phyloP scores from a whole-genome alignment of 2,888 invertebrate genomes.

The Schizaphis graminum region DNA sequence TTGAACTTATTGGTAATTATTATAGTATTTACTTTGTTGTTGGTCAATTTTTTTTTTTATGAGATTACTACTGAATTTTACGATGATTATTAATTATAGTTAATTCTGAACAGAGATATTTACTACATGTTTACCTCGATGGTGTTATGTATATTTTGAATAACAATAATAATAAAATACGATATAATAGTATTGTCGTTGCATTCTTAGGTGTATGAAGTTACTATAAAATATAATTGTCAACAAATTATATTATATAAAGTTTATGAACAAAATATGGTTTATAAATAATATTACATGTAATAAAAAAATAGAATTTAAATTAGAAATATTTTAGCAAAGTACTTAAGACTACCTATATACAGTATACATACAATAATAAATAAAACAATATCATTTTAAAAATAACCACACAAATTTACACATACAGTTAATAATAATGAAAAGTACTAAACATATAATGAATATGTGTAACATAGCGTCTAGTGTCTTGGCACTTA shows the following conservation, averaged over 20 bases:
- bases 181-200: background rate
- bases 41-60: background rate
- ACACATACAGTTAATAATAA: conserved; percentile 56
- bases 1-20: background rate
- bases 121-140: background rate
- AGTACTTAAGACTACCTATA: background rate
- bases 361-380: background rate
- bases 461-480: conserved; percentile 52
- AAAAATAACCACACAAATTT: conserved; percentile 56
- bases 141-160: background rate
- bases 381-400: conserved; percentile 8
- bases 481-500: conserved; percentile 41
- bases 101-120: background rate
- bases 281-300: background rate
- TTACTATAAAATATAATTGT: background rate
- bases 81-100: background rate
- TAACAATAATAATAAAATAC: background rate
- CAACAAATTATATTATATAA: background rate
- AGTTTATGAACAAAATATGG: background rate
- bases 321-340: background rate
- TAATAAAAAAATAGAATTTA: background rate
- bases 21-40: background rate
- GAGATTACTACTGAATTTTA: background rate
- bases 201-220: background rate
- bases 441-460: conserved; percentile 57